A percentile compares a stretch with the other conserved stretches of the same genome.
These are phyloP conservation scores for Luidia sarsii DNA, from an alignment of 53 echinoderm and acorn worm species.

Conservation along the genomic window DNA sequence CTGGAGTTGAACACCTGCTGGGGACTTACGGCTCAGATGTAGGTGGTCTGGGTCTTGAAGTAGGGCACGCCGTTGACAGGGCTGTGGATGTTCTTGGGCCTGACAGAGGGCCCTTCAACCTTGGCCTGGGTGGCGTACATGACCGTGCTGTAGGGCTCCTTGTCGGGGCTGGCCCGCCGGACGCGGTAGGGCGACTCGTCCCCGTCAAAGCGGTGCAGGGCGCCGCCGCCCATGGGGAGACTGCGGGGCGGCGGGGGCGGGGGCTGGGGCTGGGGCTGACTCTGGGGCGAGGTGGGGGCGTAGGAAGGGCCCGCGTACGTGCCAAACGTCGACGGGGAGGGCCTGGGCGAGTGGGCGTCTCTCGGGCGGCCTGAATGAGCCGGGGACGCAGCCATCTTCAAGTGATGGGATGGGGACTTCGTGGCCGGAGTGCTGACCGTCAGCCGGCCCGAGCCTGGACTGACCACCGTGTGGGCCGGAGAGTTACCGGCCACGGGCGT, in stretches of 20 bases:
- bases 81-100: constrained; percentile 65
- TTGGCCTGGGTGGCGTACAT: constrained; percentile 30
- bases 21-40: too few relatives aligned
- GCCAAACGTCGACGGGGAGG: constrained; percentile 48
- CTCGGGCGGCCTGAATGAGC: constrained; percentile 17
- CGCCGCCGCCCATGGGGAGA: constrained; percentile 36
- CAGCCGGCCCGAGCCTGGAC: neutral
- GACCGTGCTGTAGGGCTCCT: constrained; percentile 23
- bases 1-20: too few relatives aligned
- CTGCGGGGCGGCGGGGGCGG: constrained; percentile 42
- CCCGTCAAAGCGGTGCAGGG: constrained; percentile 64
- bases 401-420: constrained; percentile 3
- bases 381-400: constrained; percentile 24
- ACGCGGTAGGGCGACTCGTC: constrained; percentile 65
- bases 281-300: neutral
- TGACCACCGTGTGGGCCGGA: constrained; percentile 12
- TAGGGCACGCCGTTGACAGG: constrained; percentile 79
- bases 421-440: neutral
- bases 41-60: constrained; percentile 69
- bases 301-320: constrained; percentile 47
- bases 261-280: constrained; percentile 30
- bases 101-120: constrained; percentile 42
- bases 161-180: constrained; percentile 31
- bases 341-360: constrained; percentile 5
- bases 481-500: constrained; percentile 49